Conservation (phyloP, 2,888 invertebrate genomes). For the Stenolophus ochropezus region DNA sequence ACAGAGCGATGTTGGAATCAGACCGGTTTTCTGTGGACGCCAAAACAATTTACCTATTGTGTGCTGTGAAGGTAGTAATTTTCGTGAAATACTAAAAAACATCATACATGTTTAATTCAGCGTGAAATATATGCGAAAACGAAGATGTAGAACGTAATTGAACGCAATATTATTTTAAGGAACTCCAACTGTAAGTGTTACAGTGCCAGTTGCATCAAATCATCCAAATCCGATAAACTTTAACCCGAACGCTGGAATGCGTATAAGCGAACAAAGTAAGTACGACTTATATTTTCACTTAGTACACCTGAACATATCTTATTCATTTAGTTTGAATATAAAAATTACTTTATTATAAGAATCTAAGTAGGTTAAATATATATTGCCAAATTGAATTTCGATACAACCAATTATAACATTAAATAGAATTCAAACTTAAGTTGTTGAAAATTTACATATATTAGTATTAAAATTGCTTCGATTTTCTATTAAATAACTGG, state of each 20-base stretch:
- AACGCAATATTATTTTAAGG: neutral
- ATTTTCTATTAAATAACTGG: no score
- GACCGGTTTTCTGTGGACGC: constrained; percentile 68
- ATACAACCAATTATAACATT: no score
- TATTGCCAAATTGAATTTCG: no score
- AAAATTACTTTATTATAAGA: no score
- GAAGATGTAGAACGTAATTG: neutral
- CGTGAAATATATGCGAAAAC: constrained; percentile 4
- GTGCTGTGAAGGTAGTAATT: constrained; percentile 67
- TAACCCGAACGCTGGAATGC: neutral
- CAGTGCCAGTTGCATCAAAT: neutral
- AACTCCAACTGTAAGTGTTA: neutral
- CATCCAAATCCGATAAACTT: neutral
- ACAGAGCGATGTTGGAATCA: constrained; percentile 63
- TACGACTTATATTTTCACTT: constrained; percentile 16
- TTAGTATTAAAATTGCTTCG: no score
- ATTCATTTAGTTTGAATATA: no score
- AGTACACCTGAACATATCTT: no score
- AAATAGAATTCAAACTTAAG: no score
- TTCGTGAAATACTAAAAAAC: neutral
- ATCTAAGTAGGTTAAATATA: no score
- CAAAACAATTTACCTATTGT: constrained; percentile 67
- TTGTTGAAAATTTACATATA: no score
- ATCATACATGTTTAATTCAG: neutral
- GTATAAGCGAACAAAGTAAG: constrained; percentile 69